Evolutionary conservation across 2,888 invertebrate species (phyloP), one percentile per base, ranked within the genome.

Genomic region (Dione vanillae): DNA sequence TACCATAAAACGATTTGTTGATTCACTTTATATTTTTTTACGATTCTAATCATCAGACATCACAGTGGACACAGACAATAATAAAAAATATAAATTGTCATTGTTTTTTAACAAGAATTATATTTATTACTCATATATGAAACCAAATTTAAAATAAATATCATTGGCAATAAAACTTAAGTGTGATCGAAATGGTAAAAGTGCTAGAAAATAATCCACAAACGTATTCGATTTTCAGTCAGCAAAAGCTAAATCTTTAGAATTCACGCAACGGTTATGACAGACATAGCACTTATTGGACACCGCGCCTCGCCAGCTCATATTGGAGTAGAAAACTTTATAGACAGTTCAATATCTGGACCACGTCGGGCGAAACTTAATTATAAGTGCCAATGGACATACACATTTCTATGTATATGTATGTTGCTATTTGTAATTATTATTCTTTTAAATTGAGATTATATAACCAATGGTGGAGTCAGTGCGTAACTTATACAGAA

Each of bases 251-350:
- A 65, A 47, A 62, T 71, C 67, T 52, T 68, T 73, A 65, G 41
- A 43, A 70, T 71, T 73, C 65, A 65, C 40, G 58, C 49, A 41
- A 54, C 66, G 52, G n/a, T 43, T 70, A 43, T 61, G 65, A 70
- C 49, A 20, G 58, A 64, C 58, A 49, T 47, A 49, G 58, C 70
- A 54, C 20, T 67, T 68, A 70, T 67, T 68, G 59, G 65, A 73
- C 68, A 68, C 65, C 62, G 65, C 62, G 65, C 62, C 69, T 49
- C 69, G n/a, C 14, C 58, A 64, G 71, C 62, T 66, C 66, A 65
- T 68, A 70, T 62, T 61, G 62, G 52, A 71, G 61, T 66, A 20
- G 35, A 20, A 35, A 73, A 71, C 71, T 73, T 71, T 66, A 73
- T 66, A 71, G 71, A 66, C 69, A 66, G 62, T 56, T 66, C 62